Evolutionary conservation across 2,797 vertebrate genomes (phyloP).

Genomic region (Agapornis canus): DNA sequence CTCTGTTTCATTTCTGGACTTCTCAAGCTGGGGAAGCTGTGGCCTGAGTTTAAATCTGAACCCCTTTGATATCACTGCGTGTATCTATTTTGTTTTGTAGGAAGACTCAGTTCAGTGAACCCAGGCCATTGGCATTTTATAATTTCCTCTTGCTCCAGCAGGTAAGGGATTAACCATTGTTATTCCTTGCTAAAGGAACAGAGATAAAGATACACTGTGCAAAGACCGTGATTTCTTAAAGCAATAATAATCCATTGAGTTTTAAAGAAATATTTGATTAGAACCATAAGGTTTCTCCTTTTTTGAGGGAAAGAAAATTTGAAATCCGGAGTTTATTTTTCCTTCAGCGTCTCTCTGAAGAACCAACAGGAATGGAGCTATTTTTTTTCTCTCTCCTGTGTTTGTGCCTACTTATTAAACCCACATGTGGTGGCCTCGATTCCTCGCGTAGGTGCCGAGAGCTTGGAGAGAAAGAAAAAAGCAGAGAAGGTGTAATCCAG

Average conservation of each 20-base stretch:
- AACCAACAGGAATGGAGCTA: conserved; percentile 75
- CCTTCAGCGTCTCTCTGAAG: conserved; percentile 71
- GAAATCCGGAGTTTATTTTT: conserved; percentile 80
- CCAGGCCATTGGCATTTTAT: conserved; percentile 11
- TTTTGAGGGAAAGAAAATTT: conserved; percentile 62
- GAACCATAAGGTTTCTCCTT: conserved; percentile 75
- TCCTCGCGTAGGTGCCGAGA: conserved; percentile 73
- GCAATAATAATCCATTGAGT: conserved; percentile 44
- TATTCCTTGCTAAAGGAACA: conserved; percentile 49
- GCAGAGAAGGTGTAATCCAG: conserved; percentile 65
- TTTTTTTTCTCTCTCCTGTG: conserved; percentile 52
- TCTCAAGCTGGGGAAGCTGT: not conserved
- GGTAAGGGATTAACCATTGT: conserved; percentile 68
- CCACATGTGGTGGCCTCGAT: conserved; percentile 71
- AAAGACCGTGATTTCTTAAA: conserved; percentile 22
- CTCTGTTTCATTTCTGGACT: not conserved
- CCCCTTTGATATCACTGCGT: not conserved
- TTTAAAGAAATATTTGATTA: conserved; percentile 75
- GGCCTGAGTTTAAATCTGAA: conserved; percentile 2
- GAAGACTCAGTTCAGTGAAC: conserved; percentile 34
- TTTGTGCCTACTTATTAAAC: conserved; percentile 77
- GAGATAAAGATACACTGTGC: conserved; percentile 41
- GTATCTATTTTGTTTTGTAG: not conserved
- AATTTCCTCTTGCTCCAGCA: conserved; percentile 61
- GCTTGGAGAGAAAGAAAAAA: conserved; percentile 13